A percentile compares a stretch with the other conserved stretches of the same genome.
Evolutionary conservation across 2,113 vertebrate species (phyloP).

Genomic region (Macroglossus sobrinus): DNA sequence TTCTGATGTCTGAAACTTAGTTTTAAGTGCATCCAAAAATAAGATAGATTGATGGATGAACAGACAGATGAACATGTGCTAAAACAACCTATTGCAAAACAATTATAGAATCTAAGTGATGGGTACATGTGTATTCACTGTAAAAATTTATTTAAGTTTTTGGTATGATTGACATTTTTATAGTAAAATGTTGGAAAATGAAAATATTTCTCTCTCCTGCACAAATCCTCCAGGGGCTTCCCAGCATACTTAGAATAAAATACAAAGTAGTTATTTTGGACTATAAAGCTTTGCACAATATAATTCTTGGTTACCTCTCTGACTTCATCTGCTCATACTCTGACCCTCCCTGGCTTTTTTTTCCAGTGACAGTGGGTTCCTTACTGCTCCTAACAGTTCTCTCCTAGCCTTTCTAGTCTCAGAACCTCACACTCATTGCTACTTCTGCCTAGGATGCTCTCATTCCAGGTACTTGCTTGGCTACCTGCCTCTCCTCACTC

Average conservation of each 20-base stretch:
- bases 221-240: not conserved
- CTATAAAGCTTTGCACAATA: too few species aligned
- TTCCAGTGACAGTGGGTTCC: not conserved
- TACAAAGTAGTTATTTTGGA: not conserved
- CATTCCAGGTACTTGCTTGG: not conserved
- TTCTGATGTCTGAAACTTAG: not conserved
- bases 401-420: not conserved
- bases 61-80: not conserved
- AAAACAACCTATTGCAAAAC: not conserved
- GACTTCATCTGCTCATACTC: not conserved
- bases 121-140: not conserved
- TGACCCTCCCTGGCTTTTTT: not conserved
- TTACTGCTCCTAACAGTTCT: not conserved
- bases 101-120: not conserved
- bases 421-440: not conserved
- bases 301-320: not conserved
- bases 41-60: not conserved
- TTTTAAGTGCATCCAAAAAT: not conserved
- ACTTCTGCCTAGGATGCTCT: not conserved
- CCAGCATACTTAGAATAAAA: not conserved
- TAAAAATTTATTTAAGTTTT: not conserved
- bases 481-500: rapidly evolving
- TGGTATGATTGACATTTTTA: not conserved
- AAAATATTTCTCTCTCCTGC: not conserved
- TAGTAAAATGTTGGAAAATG: not conserved